These are phyloP conservation scores for Staurois parvus DNA, from an alignment of 2,797 vertebrate genomes.

Conservation along the genomic window DNA sequence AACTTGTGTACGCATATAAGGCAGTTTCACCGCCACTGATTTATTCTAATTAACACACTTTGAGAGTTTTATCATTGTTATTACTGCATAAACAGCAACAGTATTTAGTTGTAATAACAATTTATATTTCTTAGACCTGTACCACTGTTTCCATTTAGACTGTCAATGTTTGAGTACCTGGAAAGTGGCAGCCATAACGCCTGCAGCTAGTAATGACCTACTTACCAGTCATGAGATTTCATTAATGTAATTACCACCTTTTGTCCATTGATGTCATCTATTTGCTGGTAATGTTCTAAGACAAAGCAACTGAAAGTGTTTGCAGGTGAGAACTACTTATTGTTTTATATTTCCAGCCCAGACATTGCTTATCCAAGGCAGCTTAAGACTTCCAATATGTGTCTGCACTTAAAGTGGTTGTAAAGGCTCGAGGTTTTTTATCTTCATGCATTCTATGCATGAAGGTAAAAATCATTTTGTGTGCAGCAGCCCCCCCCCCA, in stretches of 20 bases:
- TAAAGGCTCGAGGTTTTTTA: too few species aligned
- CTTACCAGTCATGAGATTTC: slow-evolving; percentile 37
- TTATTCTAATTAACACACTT: too few species aligned
- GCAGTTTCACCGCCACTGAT: too few species aligned
- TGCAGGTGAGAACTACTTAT: too few species aligned
- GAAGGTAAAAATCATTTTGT: too few species aligned
- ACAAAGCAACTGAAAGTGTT: background rate
- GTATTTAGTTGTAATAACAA: slow-evolving; percentile 19
- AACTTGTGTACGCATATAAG: too few species aligned
- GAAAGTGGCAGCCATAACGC: slow-evolving; percentile 22
- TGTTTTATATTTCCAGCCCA: too few species aligned
- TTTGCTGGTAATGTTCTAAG: background rate
- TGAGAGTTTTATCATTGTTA: slow-evolving; percentile 15
- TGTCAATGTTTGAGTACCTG: slow-evolving; percentile 41
- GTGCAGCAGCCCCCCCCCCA: too few species aligned
- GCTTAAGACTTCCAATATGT: too few species aligned
- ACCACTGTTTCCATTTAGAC: slow-evolving; percentile 20
- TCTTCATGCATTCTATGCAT: too few species aligned
- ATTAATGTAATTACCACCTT: slow-evolving; percentile 43
- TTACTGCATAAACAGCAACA: background rate
- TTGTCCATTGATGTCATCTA: slow-evolving; percentile 19
- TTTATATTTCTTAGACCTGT: background rate
- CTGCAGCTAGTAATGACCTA: slow-evolving; percentile 49
- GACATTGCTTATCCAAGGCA: too few species aligned
- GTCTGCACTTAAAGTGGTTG: too few species aligned